These are phyloP conservation scores for Otolemur crassicaudatus DNA, from an alignment of 2,797 vertebrate species.

Conservation along the genomic window DNA sequence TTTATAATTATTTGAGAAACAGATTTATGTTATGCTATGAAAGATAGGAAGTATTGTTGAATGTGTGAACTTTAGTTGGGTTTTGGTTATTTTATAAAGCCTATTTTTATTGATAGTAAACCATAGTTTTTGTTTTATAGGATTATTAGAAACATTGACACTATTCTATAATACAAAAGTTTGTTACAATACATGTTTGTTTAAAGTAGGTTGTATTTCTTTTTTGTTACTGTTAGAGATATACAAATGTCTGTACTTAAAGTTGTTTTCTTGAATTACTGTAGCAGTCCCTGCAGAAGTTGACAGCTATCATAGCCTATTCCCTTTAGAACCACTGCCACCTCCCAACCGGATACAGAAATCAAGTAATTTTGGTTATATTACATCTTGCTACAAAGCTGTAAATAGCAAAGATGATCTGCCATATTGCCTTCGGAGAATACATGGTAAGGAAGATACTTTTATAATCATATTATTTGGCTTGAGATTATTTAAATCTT, in stretches of 20 bases:
- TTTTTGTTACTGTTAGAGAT: slow-evolving; percentile 63
- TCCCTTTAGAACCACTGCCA: slow-evolving; percentile 97
- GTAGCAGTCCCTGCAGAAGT: slow-evolving; percentile 97
- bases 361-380: slow-evolving; percentile 99
- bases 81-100: not conserved
- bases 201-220: slow-evolving; percentile 55
- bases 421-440: slow-evolving; percentile 98
- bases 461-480: slow-evolving; percentile 21
- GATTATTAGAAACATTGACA: slow-evolving; percentile 33
- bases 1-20: slow-evolving; percentile 37
- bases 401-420: slow-evolving; percentile 99
- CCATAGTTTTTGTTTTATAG: slow-evolving; percentile 50
- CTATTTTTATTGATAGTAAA: slow-evolving; percentile 5
- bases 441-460: slow-evolving; percentile 93
- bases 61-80: not conserved
- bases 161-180: not conserved
- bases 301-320: slow-evolving; percentile 99
- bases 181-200: slow-evolving; percentile 16
- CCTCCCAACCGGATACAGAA: slow-evolving; percentile 98
- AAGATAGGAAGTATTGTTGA: not conserved
- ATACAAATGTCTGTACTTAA: slow-evolving; percentile 49
- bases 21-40: not conserved
- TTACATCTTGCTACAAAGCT: slow-evolving; percentile 99
- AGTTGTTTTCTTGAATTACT: slow-evolving; percentile 78
- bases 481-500: not conserved